Conservation (phyloP, 2,113 vertebrate genomes). For the Acinonyx jubatus region DNA sequence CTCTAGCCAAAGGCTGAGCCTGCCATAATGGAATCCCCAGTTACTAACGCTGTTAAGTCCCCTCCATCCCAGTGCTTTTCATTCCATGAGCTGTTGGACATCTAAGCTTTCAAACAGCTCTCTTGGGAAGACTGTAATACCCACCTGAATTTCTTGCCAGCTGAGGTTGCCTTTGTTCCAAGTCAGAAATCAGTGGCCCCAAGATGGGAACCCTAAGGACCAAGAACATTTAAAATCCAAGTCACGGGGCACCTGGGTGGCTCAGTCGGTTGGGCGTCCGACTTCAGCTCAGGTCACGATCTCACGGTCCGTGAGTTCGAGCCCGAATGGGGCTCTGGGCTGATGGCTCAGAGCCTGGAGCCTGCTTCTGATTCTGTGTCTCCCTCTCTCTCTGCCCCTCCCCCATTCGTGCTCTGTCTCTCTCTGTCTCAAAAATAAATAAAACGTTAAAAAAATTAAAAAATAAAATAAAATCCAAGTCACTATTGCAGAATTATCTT, state of each 20-base stretch:
- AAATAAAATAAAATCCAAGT: conserved; percentile 14
- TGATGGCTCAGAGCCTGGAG: too few relatives aligned
- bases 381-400: too few relatives aligned
- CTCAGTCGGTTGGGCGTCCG: too few relatives aligned
- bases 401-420: too few relatives aligned
- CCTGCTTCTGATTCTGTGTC: too few relatives aligned
- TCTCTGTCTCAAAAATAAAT: too few relatives aligned
- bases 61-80: not conserved
- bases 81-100: not conserved
- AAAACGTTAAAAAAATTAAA: too few relatives aligned
- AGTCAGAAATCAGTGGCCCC: not conserved
- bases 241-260: not conserved
- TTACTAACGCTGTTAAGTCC: not conserved
- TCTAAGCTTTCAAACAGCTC: not conserved
- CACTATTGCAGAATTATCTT: not conserved
- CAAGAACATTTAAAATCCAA: conserved; percentile 41
- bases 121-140: not conserved
- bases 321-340: too few relatives aligned
- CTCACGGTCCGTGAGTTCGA: too few relatives aligned
- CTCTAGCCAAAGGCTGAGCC: not conserved
- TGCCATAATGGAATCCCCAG: not conserved
- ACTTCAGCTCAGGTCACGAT: too few relatives aligned
- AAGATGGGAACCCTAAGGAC: not conserved
- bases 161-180: not conserved
- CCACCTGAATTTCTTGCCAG: not conserved